A percentile compares a stretch with the other conserved stretches of the same genome.
These are phyloP conservation scores for Ellobius talpinus DNA, from an alignment of 2,113 vertebrate genomes.

Conservation along the genomic window DNA sequence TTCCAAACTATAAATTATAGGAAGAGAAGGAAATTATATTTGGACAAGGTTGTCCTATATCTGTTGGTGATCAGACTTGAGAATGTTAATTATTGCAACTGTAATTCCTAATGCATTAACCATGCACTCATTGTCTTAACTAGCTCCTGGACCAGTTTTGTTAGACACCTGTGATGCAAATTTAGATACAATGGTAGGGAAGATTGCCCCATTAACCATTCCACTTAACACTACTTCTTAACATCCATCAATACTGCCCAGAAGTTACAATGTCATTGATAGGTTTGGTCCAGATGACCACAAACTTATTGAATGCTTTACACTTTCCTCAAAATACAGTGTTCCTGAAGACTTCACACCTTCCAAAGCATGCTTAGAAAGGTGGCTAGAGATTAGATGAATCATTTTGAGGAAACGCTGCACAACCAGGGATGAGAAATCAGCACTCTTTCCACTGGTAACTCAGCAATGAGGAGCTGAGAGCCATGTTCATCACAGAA, in stretches of 20 bases:
- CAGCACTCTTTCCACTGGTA: not conserved
- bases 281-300: not conserved
- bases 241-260: not conserved
- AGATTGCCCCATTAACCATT: slow-evolving; percentile 13
- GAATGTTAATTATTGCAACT: slow-evolving; percentile 25
- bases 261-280: not conserved
- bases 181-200: not conserved
- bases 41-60: slow-evolving; percentile 29
- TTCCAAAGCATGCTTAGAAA: not conserved
- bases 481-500: not conserved
- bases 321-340: not conserved
- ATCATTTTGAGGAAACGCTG: not conserved
- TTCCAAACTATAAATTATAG: slow-evolving; percentile 52
- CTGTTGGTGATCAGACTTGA: slow-evolving; percentile 29
- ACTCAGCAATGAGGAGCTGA: not conserved
- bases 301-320: not conserved
- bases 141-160: slow-evolving; percentile 55
- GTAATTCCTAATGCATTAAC: slow-evolving; percentile 47
- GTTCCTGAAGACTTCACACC: not conserved
- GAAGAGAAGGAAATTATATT: slow-evolving; percentile 56
- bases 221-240: not conserved
- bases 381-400: not conserved
- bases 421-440: not conserved
- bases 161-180: slow-evolving; percentile 37
- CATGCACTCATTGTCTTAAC: not conserved